phyloP scores from a whole-genome alignment of 2,113 vertebrate genomes.

The Nansenia antarctica region DNA sequence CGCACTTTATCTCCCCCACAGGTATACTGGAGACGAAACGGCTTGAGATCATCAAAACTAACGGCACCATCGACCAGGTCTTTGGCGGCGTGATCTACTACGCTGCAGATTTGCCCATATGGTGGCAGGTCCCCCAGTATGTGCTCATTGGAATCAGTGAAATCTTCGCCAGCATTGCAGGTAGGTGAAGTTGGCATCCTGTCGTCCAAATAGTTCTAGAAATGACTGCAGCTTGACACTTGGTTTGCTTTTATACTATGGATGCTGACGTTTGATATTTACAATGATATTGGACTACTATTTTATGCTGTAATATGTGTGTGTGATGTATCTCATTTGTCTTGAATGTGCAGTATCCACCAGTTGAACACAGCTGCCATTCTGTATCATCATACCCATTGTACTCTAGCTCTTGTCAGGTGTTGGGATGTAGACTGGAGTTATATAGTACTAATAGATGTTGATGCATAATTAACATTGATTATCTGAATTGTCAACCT shows the following conservation, averaged over 20 bases:
- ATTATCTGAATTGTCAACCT: conserved; percentile 44
- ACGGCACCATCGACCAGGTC: conserved; percentile 82
- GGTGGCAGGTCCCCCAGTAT: conserved; percentile 99
- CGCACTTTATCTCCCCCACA: conserved; percentile 50
- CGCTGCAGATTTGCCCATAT: conserved; percentile 90
- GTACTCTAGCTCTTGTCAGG: too few relatives aligned
- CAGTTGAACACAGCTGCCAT: too few relatives aligned
- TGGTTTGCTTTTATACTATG: neutral
- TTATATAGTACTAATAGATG: conserved; percentile 3
- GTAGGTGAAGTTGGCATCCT: conserved; percentile 61
- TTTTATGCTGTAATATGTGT: too few relatives aligned
- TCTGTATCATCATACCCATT: too few relatives aligned
- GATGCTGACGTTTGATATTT: neutral
- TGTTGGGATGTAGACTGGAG: too few relatives aligned
- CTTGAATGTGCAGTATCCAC: too few relatives aligned
- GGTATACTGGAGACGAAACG: conserved; percentile 95
- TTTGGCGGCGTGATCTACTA: conserved; percentile 85
- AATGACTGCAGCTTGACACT: neutral
- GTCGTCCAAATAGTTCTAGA: neutral
- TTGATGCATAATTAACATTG: conserved; percentile 37
- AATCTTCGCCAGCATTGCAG: conserved; percentile 97
- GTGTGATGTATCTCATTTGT: too few relatives aligned
- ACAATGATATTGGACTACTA: neutral
- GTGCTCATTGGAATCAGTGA: conserved; percentile 96
- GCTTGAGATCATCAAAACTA: conserved; percentile 76